Conservation (phyloP, 2,797 vertebrate species). For the Coilia nasus region DNA sequence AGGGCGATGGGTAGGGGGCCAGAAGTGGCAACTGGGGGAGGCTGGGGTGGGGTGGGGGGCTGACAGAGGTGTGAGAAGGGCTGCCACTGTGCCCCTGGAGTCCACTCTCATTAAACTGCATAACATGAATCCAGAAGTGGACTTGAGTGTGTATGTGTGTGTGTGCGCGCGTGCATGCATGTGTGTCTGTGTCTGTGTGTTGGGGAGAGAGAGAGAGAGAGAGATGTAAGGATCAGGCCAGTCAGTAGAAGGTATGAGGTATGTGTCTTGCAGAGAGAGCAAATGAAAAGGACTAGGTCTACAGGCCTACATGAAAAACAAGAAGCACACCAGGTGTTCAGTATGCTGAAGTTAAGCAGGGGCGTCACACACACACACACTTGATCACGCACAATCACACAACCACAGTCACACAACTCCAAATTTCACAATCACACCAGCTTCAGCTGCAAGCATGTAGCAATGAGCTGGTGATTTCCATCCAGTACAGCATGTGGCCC, state of each 20-base stretch:
- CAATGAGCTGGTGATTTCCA: too few species aligned
- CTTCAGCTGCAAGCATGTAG: too few species aligned
- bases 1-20: background rate
- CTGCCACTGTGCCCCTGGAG: background rate
- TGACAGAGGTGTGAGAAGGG: background rate
- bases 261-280: background rate
- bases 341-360: slow-evolving; percentile 26
- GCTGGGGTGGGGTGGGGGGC: background rate
- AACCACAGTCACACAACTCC: background rate
- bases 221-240: background rate
- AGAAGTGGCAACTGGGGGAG: background rate
- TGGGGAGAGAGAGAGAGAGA: slow-evolving; percentile 20
- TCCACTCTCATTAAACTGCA: background rate
- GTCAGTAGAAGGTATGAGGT: too few species aligned
- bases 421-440: too few species aligned
- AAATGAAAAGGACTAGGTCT: slow-evolving; percentile 27
- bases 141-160: background rate
- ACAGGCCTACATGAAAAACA: slow-evolving; percentile 18
- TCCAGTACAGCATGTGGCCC: background rate
- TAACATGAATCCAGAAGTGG: background rate
- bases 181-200: background rate
- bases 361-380: background rate
- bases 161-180: background rate
- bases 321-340: slow-evolving; percentile 24
- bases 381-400: background rate